Evolutionary conservation across 2,113 vertebrate genomes (phyloP), one percentile per base, ranked within the genome.

Genomic region (Thermophis baileyi): DNA sequence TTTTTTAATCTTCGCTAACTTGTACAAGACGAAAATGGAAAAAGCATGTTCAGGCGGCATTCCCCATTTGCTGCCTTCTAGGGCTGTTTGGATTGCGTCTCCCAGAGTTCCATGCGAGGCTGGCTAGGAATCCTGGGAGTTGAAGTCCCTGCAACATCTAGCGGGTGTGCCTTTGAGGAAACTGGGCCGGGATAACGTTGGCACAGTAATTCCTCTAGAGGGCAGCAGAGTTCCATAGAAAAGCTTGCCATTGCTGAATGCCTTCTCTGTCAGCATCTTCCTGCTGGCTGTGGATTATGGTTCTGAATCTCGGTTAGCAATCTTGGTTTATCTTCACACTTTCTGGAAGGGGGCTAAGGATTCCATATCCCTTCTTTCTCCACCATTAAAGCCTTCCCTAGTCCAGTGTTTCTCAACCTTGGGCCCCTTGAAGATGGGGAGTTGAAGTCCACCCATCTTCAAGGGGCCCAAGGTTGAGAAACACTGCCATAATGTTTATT

Each of bases 171-270:
- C 18, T 24, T 22, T 22, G 74, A 9, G 35, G 35, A 22, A 44
- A 18, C 69, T 20, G 16, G 35, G 12, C 30, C 0, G 18, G 35
- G n/a, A 81, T 35, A 40, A 22, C 0, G 3, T 81, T 81, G 7
- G 1, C 74, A 22, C 18, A 0, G 18, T 22, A 22, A 69, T 74
- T 96, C 96, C 96, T 0, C 94, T 94, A 97, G 97, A 96, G 96
- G 94, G 96, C 94, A 96, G 96, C 94, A 97, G 95, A 96, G 95
- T 11, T 94, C 96, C 95, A 96, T 0, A 92, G 93, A 96, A 97
- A 87, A 91, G 27, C 11, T 35, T 24, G 4, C n/a, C 49, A 24
- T 20, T 40, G 27, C 49, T 22, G 49, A n/a, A 3, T 16, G 14
- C 49, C 25, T 16, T 53, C 1, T 7, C 49, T 5, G 6, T 81